A percentile compares a stretch with the other conserved stretches of the same genome.
These are phyloP conservation scores for Meghimatium bilineatum DNA, from an alignment of 2,888 invertebrate genomes.

Conservation along the genomic window DNA sequence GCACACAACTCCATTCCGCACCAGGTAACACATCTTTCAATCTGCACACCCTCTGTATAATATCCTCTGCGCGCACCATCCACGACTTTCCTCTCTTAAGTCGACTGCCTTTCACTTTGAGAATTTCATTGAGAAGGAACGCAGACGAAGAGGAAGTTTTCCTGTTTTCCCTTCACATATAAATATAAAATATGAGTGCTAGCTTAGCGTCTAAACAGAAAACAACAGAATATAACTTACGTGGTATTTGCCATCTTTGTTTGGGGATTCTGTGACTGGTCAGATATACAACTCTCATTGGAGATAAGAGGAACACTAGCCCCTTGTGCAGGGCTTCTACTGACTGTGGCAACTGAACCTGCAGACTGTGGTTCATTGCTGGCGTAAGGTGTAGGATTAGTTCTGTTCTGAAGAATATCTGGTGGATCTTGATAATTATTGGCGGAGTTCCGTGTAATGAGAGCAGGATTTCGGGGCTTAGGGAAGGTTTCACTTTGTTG, in stretches of 20 bases:
- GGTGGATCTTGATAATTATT: background rate
- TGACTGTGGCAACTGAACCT: background rate
- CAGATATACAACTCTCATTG: background rate
- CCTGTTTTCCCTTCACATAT: too few relatives aligned
- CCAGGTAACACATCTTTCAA: too few relatives aligned
- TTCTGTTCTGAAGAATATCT: background rate
- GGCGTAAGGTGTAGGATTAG: background rate
- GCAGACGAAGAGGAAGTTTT: too few relatives aligned
- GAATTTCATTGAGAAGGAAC: too few relatives aligned
- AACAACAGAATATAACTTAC: background rate
- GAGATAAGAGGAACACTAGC: background rate
- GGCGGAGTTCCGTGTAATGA: background rate
- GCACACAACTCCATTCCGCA: too few relatives aligned
- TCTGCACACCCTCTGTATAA: too few relatives aligned
- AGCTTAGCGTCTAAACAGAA: too few relatives aligned
- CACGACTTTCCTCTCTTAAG: too few relatives aligned
- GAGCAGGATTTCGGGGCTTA: conserved; percentile 11
- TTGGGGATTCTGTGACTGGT: background rate
- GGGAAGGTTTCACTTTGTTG: background rate
- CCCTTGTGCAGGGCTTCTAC: background rate
- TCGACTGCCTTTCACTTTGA: too few relatives aligned
- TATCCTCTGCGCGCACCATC: too few relatives aligned
- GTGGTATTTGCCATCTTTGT: background rate
- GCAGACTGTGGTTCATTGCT: background rate
- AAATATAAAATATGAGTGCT: too few relatives aligned